Evolutionary conservation across 1,140 invertebrate species (phyloP).

Genomic region (fruit fly (Drosophila melanogaster)): DNA sequence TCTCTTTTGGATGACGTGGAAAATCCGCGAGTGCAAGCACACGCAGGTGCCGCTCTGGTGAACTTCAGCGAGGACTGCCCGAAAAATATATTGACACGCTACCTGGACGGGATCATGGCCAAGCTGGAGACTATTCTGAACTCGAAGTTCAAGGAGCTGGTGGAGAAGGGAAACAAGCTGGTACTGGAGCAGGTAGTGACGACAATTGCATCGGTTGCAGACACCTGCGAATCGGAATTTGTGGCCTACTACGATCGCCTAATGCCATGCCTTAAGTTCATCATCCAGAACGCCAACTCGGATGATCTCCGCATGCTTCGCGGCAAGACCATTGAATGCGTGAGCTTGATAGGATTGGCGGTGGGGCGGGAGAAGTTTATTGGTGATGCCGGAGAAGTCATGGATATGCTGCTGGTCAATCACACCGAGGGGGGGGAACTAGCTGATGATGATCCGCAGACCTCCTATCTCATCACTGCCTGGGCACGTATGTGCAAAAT

Average conservation of each 20-base stretch:
- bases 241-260: constrained; percentile 90
- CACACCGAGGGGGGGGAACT: constrained; percentile 92
- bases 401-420: constrained; percentile 97
- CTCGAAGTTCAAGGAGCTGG: constrained; percentile 96
- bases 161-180: constrained; percentile 97
- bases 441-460: constrained; percentile 98
- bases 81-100: constrained; percentile 95
- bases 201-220: constrained; percentile 99
- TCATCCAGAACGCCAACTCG: constrained; percentile 96
- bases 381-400: constrained; percentile 96
- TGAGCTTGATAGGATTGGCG: constrained; percentile 98
- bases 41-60: constrained; percentile 97
- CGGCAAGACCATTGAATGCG: constrained; percentile 99
- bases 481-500: constrained; percentile 99
- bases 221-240: constrained; percentile 99
- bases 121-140: constrained; percentile 96
- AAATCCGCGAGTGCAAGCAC: constrained; percentile 97
- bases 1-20: constrained; percentile 95
- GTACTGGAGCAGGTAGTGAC: constrained; percentile 98
- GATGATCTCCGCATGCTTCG: constrained; percentile 95
- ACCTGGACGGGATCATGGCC: constrained; percentile 95
- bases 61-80: constrained; percentile 99
- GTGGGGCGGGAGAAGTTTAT: constrained; percentile 98
- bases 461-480: constrained; percentile 98
- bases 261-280: constrained; percentile 98